Base-by-base conservation (phyloP, 2,113 vertebrate genomes). In the Neogobius melanostomus region DNA sequence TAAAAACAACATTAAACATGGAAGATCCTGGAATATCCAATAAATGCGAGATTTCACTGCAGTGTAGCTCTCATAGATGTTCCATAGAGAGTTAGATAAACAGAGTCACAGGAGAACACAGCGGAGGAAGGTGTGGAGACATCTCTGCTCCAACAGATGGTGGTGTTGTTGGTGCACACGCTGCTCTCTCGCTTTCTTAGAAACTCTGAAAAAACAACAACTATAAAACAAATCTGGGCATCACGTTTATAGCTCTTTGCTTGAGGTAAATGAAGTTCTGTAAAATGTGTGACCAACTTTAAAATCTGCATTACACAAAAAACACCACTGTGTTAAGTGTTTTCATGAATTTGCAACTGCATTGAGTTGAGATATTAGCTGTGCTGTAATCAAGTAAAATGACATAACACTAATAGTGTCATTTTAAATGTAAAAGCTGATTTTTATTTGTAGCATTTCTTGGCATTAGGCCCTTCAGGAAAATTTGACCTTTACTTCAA, bases 121-220 rank as follows among this genome's bases (percentile, higher is more conserved):
- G 28, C 51, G 66, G 74, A 75, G 68, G 77, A 36, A 66, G 77
- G 65, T 74, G 72, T 64, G 69, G 66, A 76, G 71, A 71, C 64
- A 36, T 74, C 51, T 69, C 70, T 82, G 65, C 51, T 75, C 67
- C 70, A 81, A 67, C 81, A 85, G 79, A 85, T 86, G 82, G 77
- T 75, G 74, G 76, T 75, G 82, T 87, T 79, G 73, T 62, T 66
- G 64, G 57, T 61, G 69, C 68, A 72, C 60, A 69, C 69, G 66
- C 61, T 66, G 74, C 61, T 60, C 17, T 9, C 52, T 17, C n/a
- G 28, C 28, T 68, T 59, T 67, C 54, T 66, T 48, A 12, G 9
- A 28, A 11, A 56, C 54, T 59, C 68, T 62, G 36, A 59, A 72
- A 77, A 69, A 66, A 46, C 49, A 63, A 7, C 42, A 49, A 14